phyloP scores from a whole-genome alignment of 2,113 vertebrate genomes.

The Calyptommatus sinebrachiatus region DNA sequence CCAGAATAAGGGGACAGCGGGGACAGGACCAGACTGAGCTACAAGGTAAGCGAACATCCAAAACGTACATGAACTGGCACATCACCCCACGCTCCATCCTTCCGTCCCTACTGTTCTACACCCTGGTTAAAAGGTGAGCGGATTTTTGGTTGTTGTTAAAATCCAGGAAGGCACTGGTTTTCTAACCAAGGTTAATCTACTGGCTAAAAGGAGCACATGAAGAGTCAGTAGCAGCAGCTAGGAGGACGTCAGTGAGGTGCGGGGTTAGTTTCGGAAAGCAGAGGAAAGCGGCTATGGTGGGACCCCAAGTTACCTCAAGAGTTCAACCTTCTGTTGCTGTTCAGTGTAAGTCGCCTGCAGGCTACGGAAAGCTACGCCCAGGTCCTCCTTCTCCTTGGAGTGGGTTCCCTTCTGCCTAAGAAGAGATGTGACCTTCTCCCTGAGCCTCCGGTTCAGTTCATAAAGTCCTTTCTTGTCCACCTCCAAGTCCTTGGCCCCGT shows the following conservation, averaged over 20 bases:
- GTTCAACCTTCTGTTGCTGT: conserved; percentile 75
- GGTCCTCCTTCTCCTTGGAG: conserved; percentile 61
- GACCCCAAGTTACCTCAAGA: conserved; percentile 83
- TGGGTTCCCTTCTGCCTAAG: conserved; percentile 46
- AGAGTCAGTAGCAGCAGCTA: conserved; percentile 17
- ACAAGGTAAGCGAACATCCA: conserved; percentile 15
- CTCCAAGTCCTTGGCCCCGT: not conserved
- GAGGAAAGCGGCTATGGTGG: conserved; percentile 45
- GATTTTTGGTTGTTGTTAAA: conserved; percentile 14
- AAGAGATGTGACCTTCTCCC: conserved; percentile 46
- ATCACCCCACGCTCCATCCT: not conserved
- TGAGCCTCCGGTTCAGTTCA: conserved; percentile 48
- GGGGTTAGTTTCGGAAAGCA: conserved; percentile 71
- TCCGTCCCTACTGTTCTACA: conserved; percentile 5
- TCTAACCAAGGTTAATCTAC: conserved; percentile 59
- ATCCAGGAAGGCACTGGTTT: conserved; percentile 8
- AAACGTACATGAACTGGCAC: not conserved
- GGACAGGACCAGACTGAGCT: conserved; percentile 29
- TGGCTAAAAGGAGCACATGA: conserved; percentile 56
- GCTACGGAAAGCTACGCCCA: conserved; percentile 64
- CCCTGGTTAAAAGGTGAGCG: not conserved
- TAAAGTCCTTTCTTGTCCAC: conserved; percentile 41
- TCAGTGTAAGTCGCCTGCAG: conserved; percentile 74
- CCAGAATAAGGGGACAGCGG: too few relatives aligned
- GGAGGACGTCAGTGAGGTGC: conserved; percentile 4